Evolutionary conservation across 2,797 vertebrate genomes (phyloP), one percentile per base, ranked within the genome.

Genomic region (Lepus oiostolus): DNA sequence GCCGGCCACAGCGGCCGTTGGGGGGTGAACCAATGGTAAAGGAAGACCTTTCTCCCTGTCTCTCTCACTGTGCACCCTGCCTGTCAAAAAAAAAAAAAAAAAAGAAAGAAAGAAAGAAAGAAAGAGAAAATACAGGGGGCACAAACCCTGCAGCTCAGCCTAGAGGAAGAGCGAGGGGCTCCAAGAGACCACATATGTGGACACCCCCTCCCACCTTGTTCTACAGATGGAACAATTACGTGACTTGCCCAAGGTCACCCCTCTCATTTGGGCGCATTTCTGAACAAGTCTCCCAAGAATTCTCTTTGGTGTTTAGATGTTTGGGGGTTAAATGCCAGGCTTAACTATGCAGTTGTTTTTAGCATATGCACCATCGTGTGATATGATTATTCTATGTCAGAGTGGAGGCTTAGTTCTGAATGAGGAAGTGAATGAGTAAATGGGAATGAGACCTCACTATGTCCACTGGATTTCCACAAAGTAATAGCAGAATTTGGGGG

Each of bases 101-200:
- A 35, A 35, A 35, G 35, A 35, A 35, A 35, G 35, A 35, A 35
- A 35, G 35, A 35, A 35, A 35, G 35, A 35, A 35, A 35, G 35
- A 35, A 35, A 35, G 35, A 35, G 4, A 54, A 82, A 74, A 71
- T 22, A 11, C 10, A 2, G 26, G 4, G 11, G 5, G 19, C 1
- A 47, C 42, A 47, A 47, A 47, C 4, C 12, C 14, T 32, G 2
- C 17, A 54, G 16, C 2, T 77, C 62, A 74, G 42, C 77, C 22
- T 60, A 17, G 60, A 72, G 19, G 42, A 81, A 68, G 8, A 50
- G 22, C 19, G 52, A n/a, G 84, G 52, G 17, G 7, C 28, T 65
- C 76, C 1, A 0, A 63, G 19, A 52, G 24, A 3, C 35, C 28
- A 22, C 3, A 0, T 16, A 47, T 7, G 17, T 4, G 0, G 21